phyloP scores from a whole-genome alignment of 2,113 vertebrate genomes.

The Corythoichthys haematopterus region DNA sequence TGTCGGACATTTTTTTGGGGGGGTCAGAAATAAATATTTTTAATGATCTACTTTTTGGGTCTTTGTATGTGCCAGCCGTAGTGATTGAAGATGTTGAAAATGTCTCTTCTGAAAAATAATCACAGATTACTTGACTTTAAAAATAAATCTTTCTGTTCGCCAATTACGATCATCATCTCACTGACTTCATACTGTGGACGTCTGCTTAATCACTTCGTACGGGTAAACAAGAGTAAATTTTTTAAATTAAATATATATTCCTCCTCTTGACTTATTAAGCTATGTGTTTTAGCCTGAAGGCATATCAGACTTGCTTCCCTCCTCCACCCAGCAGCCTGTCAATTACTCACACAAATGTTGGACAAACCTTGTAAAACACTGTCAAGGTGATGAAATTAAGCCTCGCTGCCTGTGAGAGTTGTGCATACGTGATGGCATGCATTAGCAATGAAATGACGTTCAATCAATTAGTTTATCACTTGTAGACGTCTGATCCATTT shows the following conservation, averaged over 20 bases:
- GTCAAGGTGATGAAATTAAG: constrained; percentile 60
- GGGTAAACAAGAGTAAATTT: neutral
- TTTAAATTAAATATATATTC: neutral
- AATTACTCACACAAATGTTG: constrained; percentile 65
- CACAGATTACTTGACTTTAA: too few species aligned
- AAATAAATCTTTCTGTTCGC: too few species aligned
- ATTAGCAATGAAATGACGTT: constrained; percentile 56
- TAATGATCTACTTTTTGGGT: too few species aligned
- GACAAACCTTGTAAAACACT: constrained; percentile 57
- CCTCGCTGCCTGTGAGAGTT: constrained; percentile 10
- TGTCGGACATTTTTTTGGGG: too few species aligned
- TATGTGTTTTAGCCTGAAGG: constrained; percentile 26
- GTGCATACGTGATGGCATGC: constrained; percentile 24
- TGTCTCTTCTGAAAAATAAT: too few species aligned
- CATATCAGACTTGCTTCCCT: constrained; percentile 37
- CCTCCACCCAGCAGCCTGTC: constrained; percentile 50
- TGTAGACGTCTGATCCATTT: too few species aligned
- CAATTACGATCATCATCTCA: too few species aligned
- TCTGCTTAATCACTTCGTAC: neutral
- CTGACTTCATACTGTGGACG: neutral
- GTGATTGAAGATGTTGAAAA: too few species aligned
- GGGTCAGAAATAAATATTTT: too few species aligned
- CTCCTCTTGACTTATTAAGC: neutral
- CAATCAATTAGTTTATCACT: too few species aligned
- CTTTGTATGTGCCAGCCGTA: too few species aligned